Percentiles rank a stretch among this genome's conserved stretches.
phyloP scores from a whole-genome alignment of 2,113 vertebrate species.

The Elaphurus davidianus region DNA sequence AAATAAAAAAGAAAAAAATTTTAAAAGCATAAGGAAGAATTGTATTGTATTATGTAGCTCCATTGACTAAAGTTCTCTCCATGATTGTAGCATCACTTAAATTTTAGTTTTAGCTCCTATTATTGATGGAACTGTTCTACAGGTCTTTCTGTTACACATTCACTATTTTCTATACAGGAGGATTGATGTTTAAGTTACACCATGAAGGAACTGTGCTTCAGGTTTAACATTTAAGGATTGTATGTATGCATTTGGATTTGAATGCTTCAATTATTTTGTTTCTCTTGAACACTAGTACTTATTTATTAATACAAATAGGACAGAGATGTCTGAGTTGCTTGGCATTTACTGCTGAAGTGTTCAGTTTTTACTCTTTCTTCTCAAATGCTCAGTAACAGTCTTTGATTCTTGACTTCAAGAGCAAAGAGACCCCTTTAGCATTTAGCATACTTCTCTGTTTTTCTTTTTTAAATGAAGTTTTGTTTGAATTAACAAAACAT shows the following conservation, averaged over 20 bases:
- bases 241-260: background rate
- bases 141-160: background rate
- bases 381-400: background rate
- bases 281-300: background rate
- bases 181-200: background rate
- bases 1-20: background rate
- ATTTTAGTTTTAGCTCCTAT: background rate
- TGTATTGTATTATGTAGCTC: background rate
- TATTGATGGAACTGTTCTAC: background rate
- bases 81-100: background rate
- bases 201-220: background rate
- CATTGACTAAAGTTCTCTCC: background rate
- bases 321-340: background rate
- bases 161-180: background rate
- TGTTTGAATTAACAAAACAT: background rate
- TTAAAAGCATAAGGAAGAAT: background rate
- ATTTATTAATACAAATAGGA: background rate
- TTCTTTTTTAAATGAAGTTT: background rate
- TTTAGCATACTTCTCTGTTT: background rate
- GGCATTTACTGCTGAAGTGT: background rate
- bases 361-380: background rate
- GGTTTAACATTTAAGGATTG: background rate
- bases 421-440: background rate
- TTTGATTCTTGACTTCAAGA: background rate
- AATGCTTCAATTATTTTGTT: background rate